phyloP scores from a whole-genome alignment of 2,888 invertebrate genomes.

The Eupelmus urozonus region DNA sequence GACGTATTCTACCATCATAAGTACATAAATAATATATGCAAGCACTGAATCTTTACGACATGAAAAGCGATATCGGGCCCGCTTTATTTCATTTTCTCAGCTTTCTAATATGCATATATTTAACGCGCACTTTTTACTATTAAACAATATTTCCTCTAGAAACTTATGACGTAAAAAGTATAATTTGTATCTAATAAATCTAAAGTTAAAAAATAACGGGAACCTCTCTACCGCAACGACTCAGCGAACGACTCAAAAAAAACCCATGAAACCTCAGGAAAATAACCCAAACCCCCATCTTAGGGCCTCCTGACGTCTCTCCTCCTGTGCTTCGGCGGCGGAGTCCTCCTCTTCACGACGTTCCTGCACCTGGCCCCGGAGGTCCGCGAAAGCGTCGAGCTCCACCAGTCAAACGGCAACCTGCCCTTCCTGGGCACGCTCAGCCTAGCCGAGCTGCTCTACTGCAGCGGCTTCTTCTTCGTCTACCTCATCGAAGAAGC shows the following conservation, averaged over 20 bases:
- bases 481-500: conserved; percentile 83
- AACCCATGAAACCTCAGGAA: too few relatives aligned
- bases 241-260: background rate
- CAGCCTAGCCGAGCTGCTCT: conserved; percentile 80
- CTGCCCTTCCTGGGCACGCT: conserved; percentile 77
- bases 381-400: conserved; percentile 80
- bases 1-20: too few relatives aligned
- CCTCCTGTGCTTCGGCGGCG: conserved; percentile 83
- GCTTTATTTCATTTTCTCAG: too few relatives aligned
- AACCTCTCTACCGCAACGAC: background rate
- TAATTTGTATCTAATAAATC: too few relatives aligned
- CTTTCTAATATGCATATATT: too few relatives aligned
- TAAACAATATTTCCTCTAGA: too few relatives aligned
- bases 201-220: too few relatives aligned
- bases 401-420: conserved; percentile 76
- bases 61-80: too few relatives aligned
- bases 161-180: too few relatives aligned
- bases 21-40: background rate
- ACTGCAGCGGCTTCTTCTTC: conserved; percentile 82
- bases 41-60: too few relatives aligned
- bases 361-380: conserved; percentile 84
- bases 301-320: conserved; percentile 80
- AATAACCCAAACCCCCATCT: conserved; percentile 61
- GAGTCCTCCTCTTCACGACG: conserved; percentile 82
- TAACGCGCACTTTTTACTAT: too few relatives aligned